A percentile compares a stretch with the other conserved stretches of the same genome.
Conservation (phyloP, 2,888 invertebrate genomes). For the Sphinx pinastri region DNA sequence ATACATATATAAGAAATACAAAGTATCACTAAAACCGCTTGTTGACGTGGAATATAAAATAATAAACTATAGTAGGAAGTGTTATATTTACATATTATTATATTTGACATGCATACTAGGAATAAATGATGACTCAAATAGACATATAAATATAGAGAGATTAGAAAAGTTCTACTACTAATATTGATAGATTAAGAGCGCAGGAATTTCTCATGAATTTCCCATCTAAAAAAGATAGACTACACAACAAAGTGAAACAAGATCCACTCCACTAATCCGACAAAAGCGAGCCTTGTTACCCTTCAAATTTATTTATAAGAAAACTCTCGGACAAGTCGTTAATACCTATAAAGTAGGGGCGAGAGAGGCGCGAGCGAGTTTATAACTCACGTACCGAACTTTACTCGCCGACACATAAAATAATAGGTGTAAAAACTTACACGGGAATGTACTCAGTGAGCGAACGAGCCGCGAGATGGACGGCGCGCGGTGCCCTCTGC, state of each 20-base stretch:
- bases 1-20: too few species aligned
- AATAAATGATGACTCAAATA: too few species aligned
- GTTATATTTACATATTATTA: too few species aligned
- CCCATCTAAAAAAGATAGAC: constrained; percentile 75
- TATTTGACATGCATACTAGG: too few species aligned
- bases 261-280: constrained; percentile 84
- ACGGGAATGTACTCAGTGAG: constrained; percentile 84
- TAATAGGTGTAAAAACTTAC: constrained; percentile 85
- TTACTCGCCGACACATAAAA: constrained; percentile 84
- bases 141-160: not conserved
- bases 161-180: constrained; percentile 28
- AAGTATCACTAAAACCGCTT: too few species aligned
- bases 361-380: constrained; percentile 83
- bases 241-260: constrained; percentile 83
- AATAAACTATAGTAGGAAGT: too few species aligned
- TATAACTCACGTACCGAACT: constrained; percentile 85
- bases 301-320: constrained; percentile 85
- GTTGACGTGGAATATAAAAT: too few species aligned
- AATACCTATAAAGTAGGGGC: constrained; percentile 85
- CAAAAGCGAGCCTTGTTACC: constrained; percentile 84
- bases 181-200: constrained; percentile 20
- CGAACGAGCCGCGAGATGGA: constrained; percentile 78
- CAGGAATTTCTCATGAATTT: constrained; percentile 61
- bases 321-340: constrained; percentile 85
- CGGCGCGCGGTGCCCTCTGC: constrained; percentile 48